These are phyloP conservation scores for Mormyrops attenuatus DNA, from an alignment of 2,797 vertebrate genomes.

Conservation along the genomic window DNA sequence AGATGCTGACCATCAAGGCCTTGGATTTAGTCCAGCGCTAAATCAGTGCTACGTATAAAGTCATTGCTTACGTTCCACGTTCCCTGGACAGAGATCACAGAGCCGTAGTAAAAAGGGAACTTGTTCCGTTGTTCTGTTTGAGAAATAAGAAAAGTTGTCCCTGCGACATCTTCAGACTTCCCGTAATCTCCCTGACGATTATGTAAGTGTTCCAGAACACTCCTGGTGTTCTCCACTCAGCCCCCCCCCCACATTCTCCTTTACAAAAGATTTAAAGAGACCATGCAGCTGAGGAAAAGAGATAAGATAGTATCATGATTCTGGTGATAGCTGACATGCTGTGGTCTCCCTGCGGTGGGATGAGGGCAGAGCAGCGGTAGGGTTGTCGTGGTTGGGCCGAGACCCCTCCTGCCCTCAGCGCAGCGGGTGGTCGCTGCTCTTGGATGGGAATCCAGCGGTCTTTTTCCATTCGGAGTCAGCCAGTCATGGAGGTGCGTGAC, in stretches of 20 bases:
- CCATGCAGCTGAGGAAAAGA: not conserved
- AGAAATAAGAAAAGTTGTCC: not conserved
- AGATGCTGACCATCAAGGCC: not conserved
- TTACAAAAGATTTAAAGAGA: not conserved
- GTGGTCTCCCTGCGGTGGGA: not conserved
- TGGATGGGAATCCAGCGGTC: not conserved
- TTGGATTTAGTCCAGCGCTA: not conserved
- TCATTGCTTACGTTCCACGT: not conserved
- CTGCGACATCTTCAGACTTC: not conserved
- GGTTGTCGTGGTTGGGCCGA: not conserved
- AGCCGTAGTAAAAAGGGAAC: not conserved
- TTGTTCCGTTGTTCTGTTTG: conserved; percentile 33
- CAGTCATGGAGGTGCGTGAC: not conserved
- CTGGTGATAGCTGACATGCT: not conserved
- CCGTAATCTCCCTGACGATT: not conserved
- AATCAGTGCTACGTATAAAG: not conserved
- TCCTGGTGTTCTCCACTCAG: not conserved
- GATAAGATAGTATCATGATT: not conserved
- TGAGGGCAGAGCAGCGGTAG: not conserved
- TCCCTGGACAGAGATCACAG: not conserved
- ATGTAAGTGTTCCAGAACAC: not conserved
- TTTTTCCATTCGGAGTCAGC: not conserved
- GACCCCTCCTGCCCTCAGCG: not conserved
- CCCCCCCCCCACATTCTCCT: not conserved
- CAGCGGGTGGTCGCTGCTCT: not conserved